Conservation (phyloP, 2,797 vertebrate species). For the Hybognathus amarus region DNA sequence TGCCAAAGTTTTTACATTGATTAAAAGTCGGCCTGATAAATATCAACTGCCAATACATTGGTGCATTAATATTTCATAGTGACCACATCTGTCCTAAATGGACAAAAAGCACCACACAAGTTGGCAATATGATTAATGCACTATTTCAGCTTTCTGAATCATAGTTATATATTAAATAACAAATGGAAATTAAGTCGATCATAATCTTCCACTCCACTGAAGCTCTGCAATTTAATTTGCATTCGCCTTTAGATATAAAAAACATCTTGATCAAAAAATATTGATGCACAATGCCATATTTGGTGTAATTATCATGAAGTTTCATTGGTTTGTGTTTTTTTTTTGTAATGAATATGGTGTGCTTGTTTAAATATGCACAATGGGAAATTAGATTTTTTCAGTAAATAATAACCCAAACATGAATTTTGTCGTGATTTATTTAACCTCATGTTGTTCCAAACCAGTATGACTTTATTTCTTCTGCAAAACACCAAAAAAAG, state of each 20-base stretch:
- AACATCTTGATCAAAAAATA: not conserved
- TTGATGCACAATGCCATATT: not conserved
- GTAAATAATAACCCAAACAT: conserved; percentile 2
- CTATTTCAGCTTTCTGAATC: not conserved
- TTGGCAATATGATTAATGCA: not conserved
- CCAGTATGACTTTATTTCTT: not conserved
- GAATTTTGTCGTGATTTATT: not conserved
- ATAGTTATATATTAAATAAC: not conserved
- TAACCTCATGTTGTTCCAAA: not conserved
- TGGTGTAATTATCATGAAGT: not conserved
- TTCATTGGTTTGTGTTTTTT: not conserved
- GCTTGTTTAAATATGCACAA: not conserved
- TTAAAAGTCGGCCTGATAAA: not conserved
- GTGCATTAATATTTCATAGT: not conserved
- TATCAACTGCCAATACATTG: not conserved
- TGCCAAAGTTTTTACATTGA: not conserved
- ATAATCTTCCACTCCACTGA: not conserved
- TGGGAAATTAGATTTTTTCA: not conserved
- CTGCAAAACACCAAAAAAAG: not conserved
- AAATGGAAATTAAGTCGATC: not conserved
- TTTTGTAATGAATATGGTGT: not conserved
- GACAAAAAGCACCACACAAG: not conserved
- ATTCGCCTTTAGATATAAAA: too few relatives aligned
- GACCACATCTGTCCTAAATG: not conserved
- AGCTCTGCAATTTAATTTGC: not conserved